Evolutionary conservation across 2,113 vertebrate genomes (phyloP).

Genomic region (Pterocles gutturalis): DNA sequence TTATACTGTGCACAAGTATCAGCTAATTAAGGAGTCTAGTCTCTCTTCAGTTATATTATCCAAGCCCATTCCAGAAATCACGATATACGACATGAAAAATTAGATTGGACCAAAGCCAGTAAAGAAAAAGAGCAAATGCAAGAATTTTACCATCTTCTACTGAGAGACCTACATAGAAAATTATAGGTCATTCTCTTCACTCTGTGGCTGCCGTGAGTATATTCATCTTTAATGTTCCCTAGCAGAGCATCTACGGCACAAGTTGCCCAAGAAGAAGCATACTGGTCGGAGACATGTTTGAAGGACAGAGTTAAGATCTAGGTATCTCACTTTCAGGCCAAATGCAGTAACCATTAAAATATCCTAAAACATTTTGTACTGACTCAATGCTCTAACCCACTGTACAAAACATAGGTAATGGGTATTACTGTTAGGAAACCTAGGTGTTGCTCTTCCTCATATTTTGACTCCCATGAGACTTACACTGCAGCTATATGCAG

Average conservation of each 20-base stretch:
- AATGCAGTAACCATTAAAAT: neutral
- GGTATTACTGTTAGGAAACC: neutral
- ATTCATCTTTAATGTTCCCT: neutral
- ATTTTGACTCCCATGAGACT: neutral
- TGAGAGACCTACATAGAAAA: neutral
- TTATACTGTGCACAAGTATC: neutral
- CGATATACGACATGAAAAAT: neutral
- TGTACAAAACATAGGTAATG: neutral
- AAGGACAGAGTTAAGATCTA: neutral
- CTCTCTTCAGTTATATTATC: neutral
- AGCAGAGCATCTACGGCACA: neutral
- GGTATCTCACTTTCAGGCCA: neutral
- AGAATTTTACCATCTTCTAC: neutral
- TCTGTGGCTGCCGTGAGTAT: neutral
- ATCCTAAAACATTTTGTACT: neutral
- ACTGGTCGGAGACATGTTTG: neutral
- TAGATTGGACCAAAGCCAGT: neutral
- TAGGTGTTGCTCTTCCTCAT: neutral
- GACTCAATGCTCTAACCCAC: neutral
- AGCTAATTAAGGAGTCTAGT: neutral
- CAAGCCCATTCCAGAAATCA: neutral
- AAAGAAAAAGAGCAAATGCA: neutral
- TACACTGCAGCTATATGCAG: neutral
- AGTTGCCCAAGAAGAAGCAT: neutral
- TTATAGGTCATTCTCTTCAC: neutral